Base-by-base conservation (phyloP, 2,888 invertebrate genomes). In the Patella depressa region DNA sequence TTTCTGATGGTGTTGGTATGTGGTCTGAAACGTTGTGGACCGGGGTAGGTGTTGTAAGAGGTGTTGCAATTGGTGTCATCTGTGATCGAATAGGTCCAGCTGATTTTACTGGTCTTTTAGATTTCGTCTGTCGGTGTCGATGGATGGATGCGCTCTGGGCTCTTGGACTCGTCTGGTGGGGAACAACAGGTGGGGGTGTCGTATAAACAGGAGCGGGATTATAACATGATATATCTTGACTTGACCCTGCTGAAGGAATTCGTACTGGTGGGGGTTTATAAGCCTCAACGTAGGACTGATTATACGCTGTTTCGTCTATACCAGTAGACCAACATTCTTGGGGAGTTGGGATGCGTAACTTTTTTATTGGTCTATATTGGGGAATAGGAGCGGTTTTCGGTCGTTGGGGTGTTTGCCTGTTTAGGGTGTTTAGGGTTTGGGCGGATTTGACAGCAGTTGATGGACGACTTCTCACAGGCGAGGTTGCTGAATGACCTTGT, bases 271-370 rank as follows among this genome's bases (percentile, higher is more conserved):
- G 53, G 29, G 80, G 75, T 15, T 72, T 71, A 17, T 17, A 57
- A 14, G 53, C 34, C 17, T 53, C 24, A 3, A 34, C 55, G 57
- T 75, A 70, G 76, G 80, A 29, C 74, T 65, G 24, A 76, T 59
- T 65, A 71, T 75, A 34, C 69, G 73, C 17, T 19, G 65, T 65
- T 65, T 65, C 65, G 12, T 65, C 19, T 65, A 19, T 2, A 19
- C 65, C 11, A 0, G 19, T 9, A 24, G 65, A 83, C 88, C 88
- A 88, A 73, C 85, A 87, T 80, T 88, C 85, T 45, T 78, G 80
- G 9, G 88, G 88, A 14, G 87, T 88, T 9, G 87, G 87, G 54
- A 88, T 78, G 71, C 83, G 78, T 45, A 87, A 76, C 72, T 79
- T 84, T 45, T 86, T 84, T 12, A 85, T 83, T 11, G 83, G 85